Evolutionary conservation across 2,113 vertebrate genomes (phyloP).

Genomic region (Atractosteus spatula): DNA sequence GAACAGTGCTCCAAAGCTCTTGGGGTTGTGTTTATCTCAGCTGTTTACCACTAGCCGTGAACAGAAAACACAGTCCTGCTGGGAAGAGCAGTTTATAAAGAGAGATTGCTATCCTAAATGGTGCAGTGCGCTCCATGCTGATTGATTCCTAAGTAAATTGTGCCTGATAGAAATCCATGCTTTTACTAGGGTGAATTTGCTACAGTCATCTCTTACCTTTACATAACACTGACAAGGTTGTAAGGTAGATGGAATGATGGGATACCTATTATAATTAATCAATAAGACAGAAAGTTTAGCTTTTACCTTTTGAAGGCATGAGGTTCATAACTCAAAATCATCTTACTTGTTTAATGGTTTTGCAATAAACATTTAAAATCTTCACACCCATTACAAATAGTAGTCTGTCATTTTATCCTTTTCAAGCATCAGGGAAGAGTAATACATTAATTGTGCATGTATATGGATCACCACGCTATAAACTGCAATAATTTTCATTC

Average conservation of each 20-base stretch:
- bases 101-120: constrained; percentile 8
- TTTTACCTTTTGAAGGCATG: too few species aligned
- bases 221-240: neutral
- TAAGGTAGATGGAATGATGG: neutral
- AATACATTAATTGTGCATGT: too few species aligned
- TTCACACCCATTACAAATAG: too few species aligned
- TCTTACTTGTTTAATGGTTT: too few species aligned
- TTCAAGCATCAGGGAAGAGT: too few species aligned
- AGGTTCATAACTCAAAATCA: too few species aligned
- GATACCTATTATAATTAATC: neutral
- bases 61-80: constrained; percentile 7
- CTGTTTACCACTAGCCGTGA: constrained; percentile 5
- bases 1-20: neutral
- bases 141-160: constrained; percentile 15
- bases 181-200: neutral
- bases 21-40: constrained; percentile 2
- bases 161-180: neutral
- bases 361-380: too few species aligned
- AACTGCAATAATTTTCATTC: too few species aligned
- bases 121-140: neutral
- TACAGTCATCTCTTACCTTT: neutral
- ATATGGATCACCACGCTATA: too few species aligned
- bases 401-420: too few species aligned
- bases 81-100: constrained; percentile 4
- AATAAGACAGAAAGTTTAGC: too few species aligned